Evolutionary conservation across 37 sponge, comb jelly and placozoan genomes (phyloP).

Genomic region (Lycopodina hypogea): DNA sequence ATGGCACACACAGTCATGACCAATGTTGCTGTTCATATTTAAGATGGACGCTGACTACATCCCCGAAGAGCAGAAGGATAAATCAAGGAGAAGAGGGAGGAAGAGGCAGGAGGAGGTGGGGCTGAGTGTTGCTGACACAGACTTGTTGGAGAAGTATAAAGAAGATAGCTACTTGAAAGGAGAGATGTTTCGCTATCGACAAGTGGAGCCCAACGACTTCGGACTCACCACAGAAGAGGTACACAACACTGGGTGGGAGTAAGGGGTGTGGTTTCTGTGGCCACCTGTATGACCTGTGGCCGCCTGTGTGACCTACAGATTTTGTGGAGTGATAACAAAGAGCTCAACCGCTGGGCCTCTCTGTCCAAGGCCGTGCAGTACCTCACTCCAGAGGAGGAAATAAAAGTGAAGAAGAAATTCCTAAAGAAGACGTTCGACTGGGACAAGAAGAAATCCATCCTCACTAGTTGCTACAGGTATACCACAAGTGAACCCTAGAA

Average conservation of each 20-base stretch:
- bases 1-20: too few relatives aligned
- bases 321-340: constrained; percentile 74
- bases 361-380: constrained; percentile 89
- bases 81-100: constrained; percentile 44
- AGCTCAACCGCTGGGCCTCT: constrained; percentile 91
- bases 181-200: constrained; percentile 47
- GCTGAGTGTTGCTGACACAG: not conserved
- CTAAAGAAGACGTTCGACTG: constrained; percentile 48
- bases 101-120: not conserved
- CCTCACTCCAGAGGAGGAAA: constrained; percentile 75
- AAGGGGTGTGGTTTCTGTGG: too few relatives aligned
- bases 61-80: constrained; percentile 2
- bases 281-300: not conserved
- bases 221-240: constrained; percentile 93
- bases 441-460: constrained; percentile 63
- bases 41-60: constrained; percentile 88
- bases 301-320: constrained; percentile 40
- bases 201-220: constrained; percentile 74
- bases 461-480: constrained; percentile 42
- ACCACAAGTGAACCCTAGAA: constrained; percentile 25
- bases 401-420: constrained; percentile 61
- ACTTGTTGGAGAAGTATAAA: not conserved
- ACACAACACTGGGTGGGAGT: not conserved
- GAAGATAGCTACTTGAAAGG: not conserved
- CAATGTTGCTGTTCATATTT: too few relatives aligned